Base-by-base conservation (phyloP, 2,797 vertebrate genomes). In the Gobionotothen gibberifrons region DNA sequence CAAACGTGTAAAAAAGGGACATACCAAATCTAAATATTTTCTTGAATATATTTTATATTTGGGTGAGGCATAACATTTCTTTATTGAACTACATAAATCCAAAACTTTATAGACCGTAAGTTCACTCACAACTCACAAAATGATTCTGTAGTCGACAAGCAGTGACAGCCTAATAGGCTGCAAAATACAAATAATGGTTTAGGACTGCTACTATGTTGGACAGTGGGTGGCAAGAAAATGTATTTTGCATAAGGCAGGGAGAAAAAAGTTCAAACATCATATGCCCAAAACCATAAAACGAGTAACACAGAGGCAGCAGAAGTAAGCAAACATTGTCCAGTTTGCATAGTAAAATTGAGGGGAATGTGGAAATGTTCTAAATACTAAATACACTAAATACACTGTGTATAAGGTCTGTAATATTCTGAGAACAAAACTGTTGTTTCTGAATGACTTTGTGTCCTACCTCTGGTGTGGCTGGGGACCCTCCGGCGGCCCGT, bases 391-490 rank as follows among this genome's bases (percentile, higher is more conserved):
- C n/a, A 36, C 3, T 36, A n/a, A n/a, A n/a, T n/a, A n/a, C n/a
- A n/a, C n/a, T 36, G 21, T 36, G 19, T 58, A 0, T 21, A 29
- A 54, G 3, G 13, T 19, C 5, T 65, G 12, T 5, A 22, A 55
- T 49, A 64, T 40, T 19, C 10, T 44, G 5, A 17, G 52, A 9
- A 67, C 9, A 36, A 57, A 48, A 67, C 3, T n/a, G 6, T 21
- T 6, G 8, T 21, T 51, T 26, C 22, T 14, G 14, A 54, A 39
- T 69, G 4, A 73, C 44, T 48, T 70, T 51, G 15, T 53, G 70
- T 68, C 86, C 40, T 95, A 98, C 97, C 97, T 96, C 96, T 94
- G 76, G 93, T 95, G 75, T 95, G 95, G 90, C 91, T 95, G 52
- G 95, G 95, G 75, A 95, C 94, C 88, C 96, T 96, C 85, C 96